A percentile compares a stretch with the other conserved stretches of the same genome.
Conservation (phyloP, 1,140 invertebrate species). For the Aradophagus sp. region DNA sequence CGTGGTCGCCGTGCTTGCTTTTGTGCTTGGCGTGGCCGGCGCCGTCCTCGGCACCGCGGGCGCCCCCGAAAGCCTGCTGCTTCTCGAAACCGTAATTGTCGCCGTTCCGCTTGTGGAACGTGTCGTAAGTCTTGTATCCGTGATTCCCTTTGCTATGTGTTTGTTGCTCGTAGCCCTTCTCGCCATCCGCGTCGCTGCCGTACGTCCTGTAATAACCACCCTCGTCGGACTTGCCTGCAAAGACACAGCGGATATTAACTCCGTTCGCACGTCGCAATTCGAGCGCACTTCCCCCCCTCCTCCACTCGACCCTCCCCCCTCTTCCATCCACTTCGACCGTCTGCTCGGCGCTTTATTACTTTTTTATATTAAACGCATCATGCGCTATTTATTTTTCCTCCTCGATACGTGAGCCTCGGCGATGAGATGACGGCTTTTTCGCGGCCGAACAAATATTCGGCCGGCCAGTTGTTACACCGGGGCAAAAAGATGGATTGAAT, state of each 20-base stretch:
- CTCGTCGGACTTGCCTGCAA: slow-evolving; percentile 69
- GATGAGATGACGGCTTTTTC: too few relatives aligned
- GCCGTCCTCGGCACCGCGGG: slow-evolving; percentile 65
- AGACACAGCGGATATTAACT: slow-evolving; percentile 54
- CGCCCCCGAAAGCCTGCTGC: slow-evolving; percentile 78
- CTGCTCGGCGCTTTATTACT: too few relatives aligned
- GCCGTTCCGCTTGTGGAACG: slow-evolving; percentile 82
- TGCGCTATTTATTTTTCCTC: too few relatives aligned
- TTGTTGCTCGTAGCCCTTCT: slow-evolving; percentile 80
- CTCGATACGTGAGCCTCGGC: too few relatives aligned
- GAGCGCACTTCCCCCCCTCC: slow-evolving; percentile 7
- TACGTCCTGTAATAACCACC: slow-evolving; percentile 70
- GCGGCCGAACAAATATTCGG: too few relatives aligned
- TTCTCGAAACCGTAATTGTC: slow-evolving; percentile 82
- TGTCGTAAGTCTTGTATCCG: slow-evolving; percentile 82
- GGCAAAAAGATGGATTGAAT: too few relatives aligned
- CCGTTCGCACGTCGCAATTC: slow-evolving; percentile 18
- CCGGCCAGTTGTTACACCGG: too few relatives aligned
- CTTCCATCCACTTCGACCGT: too few relatives aligned
- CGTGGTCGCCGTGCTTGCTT: slow-evolving; percentile 64
- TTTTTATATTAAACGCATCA: too few relatives aligned
- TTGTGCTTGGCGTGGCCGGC: slow-evolving; percentile 60
- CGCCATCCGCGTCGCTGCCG: slow-evolving; percentile 77
- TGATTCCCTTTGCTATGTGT: slow-evolving; percentile 79
- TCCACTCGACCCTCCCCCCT: too few relatives aligned